phyloP scores from a whole-genome alignment of 2,888 invertebrate species.

The Acleris holmiana region DNA sequence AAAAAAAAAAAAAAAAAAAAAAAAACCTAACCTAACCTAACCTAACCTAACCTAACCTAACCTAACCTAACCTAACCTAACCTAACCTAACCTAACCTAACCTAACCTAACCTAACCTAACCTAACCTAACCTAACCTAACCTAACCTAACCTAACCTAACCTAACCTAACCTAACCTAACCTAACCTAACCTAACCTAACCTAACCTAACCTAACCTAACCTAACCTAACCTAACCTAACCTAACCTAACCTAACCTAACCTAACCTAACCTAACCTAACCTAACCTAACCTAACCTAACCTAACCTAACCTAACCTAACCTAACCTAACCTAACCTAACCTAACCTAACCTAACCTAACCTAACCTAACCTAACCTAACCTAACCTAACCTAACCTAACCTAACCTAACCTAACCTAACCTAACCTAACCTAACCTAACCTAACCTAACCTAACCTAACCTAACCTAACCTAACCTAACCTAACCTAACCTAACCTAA shows the following conservation, averaged over 20 bases:
- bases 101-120: neutral
- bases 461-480: conserved; percentile 37
- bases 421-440: no score
- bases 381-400: conserved; percentile 34
- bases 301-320: conserved; percentile 12
- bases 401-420: no score
- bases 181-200: no score
- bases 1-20: no score
- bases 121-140: neutral
- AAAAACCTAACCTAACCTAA: conserved; percentile 11
- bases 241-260: no score
- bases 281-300: neutral
- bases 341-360: conserved; percentile 31
- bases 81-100: conserved; percentile 10
- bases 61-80: conserved; percentile 10
- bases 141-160: neutral
- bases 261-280: no score
- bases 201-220: no score
- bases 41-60: conserved; percentile 10
- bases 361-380: conserved; percentile 34
- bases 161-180: no score
- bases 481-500: conserved; percentile 34
- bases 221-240: no score
- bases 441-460: no score
- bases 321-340: conserved; percentile 28